phyloP scores from a whole-genome alignment of 2,113 vertebrate species.

The Raja brachyura region DNA sequence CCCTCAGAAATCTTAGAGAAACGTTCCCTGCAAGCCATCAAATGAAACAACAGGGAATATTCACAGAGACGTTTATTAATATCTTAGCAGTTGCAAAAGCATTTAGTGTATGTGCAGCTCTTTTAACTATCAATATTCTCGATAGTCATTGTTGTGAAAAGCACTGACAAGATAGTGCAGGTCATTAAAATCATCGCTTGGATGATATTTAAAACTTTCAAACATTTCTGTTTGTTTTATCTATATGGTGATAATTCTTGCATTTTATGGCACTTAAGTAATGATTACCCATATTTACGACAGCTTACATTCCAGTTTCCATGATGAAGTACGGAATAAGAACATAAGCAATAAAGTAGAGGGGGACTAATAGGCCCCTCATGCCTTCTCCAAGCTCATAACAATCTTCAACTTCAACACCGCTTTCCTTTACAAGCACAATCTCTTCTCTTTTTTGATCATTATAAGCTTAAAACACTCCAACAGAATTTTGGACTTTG shows the following conservation, averaged over 20 bases:
- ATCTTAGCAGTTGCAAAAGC: not conserved
- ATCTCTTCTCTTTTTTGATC: too few species aligned
- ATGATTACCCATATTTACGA: not conserved
- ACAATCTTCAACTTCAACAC: too few species aligned
- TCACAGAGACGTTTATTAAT: not conserved
- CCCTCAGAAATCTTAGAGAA: not conserved
- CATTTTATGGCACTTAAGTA: slow-evolving; percentile 13
- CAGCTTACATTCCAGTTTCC: not conserved
- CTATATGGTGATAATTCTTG: not conserved
- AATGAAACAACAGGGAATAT: not conserved
- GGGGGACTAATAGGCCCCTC: too few species aligned
- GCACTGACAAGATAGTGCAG: not conserved
- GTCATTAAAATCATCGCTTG: not conserved
- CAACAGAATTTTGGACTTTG: too few species aligned
- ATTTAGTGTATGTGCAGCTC: not conserved
- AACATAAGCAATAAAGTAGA: too few species aligned
- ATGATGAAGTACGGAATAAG: too few species aligned
- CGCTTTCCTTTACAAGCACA: too few species aligned
- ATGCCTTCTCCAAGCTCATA: too few species aligned
- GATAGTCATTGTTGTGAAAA: too few species aligned
- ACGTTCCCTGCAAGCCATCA: not conserved
- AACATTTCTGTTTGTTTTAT: not conserved
- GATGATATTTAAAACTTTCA: slow-evolving; percentile 1
- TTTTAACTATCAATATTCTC: not conserved
- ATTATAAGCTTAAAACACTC: too few species aligned